Evolutionary conservation across 2,888 invertebrate species (phyloP), one percentile per base, ranked within the genome.

Genomic region (Miltochrista miniata): DNA sequence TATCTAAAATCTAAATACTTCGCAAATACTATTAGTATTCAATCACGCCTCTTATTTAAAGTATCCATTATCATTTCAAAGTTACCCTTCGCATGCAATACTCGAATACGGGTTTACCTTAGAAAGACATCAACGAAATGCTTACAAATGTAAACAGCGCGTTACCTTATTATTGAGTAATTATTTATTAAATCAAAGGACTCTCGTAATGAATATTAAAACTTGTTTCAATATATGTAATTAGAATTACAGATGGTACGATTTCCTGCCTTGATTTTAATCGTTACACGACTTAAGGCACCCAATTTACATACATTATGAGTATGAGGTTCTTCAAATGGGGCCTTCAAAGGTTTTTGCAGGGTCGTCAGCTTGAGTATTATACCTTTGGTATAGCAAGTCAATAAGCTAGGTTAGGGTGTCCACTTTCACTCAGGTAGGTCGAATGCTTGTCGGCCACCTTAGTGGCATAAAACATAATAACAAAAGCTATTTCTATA

Each of bases 71-170:
- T 2, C 51, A 54, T 61, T 55, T 42, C 41, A 51, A 65, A 48
- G 55, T n/a, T 31, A 12, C 18, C 18, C 18, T 31, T 31, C 31
- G 8, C 11, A 31, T 8, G 8, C 11, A 31, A 7, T 13, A 30
- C 14, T 30, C 36, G 36, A 30, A 15, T 36, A 15, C 13, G 29
- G 45, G 43, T 48, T 47, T 49, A 8, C 35, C 43, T 68, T 60
- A 60, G 70, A 71, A 74, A 74, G 75, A 76, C 68, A 60, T 75
- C 63, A 72, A 76, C 78, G 74, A 55, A 58, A 60, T 59, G 35
- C 35, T 55, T 50, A 45, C 55, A 61, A 69, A 70, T 73, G 54
- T 53, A 67, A 48, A 54, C 63, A 33, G 50, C 63, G 68, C 68
- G 64, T 65, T 72, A 72, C 68, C 56, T 63, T 61, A 72, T 65